Conservation (phyloP, 2,797 vertebrate species). For the Enteromius treurensis region DNA sequence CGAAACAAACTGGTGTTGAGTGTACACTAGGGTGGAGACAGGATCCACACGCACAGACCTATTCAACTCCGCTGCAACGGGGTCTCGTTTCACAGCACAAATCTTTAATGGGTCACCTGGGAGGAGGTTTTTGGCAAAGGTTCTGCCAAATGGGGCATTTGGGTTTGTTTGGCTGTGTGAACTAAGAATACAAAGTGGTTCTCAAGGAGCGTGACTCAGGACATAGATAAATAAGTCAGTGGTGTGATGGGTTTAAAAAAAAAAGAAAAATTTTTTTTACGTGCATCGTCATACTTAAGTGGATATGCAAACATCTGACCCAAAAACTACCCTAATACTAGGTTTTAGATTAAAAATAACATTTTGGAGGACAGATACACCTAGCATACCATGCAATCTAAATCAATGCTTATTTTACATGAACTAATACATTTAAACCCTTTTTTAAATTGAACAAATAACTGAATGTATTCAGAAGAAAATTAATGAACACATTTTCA, state of each 20-base stretch:
- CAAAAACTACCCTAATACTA: background rate
- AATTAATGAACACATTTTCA: too few species aligned
- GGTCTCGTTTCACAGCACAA: conserved; percentile 15
- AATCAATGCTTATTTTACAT: too few species aligned
- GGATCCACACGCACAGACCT: conserved; percentile 30
- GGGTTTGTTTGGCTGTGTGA: conserved; percentile 26
- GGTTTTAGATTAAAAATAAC: background rate
- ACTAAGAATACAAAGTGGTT: conserved; percentile 37
- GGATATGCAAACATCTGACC: too few species aligned
- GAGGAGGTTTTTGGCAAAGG: conserved; percentile 29
- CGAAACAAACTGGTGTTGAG: conserved; percentile 12
- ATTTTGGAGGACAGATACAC: background rate
- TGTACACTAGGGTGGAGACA: conserved; percentile 37
- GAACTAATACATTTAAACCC: too few species aligned
- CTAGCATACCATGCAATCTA: too few species aligned
- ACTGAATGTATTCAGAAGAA: too few species aligned
- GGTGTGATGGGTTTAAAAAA: conserved; percentile 7
- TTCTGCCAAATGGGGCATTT: conserved; percentile 48
- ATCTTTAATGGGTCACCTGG: conserved; percentile 33
- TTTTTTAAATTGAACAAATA: too few species aligned
- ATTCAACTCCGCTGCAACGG: conserved; percentile 9
- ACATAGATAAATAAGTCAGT: background rate
- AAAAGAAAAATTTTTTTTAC: background rate
- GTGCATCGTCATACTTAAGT: background rate
- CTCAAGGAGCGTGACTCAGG: conserved; percentile 15